Base-by-base conservation (phyloP, 2,888 invertebrate species). In the Troides helena region DNA sequence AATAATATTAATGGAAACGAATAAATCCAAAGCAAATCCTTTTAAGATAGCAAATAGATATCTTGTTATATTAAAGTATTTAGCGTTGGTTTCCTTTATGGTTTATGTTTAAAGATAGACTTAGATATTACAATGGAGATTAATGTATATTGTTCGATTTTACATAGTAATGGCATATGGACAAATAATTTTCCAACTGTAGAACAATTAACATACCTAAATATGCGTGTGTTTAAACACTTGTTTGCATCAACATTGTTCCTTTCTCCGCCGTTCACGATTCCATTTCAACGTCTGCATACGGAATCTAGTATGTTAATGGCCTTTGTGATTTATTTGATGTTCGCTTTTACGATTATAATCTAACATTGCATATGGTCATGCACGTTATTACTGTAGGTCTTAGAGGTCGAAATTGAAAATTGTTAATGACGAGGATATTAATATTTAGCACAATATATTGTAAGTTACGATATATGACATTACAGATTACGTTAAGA, bases 271-370 rank as follows among this genome's bases (percentile, higher is more conserved):
- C 5, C 4, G 39, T 59, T 59, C 58, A 39, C 18, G 60, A 64
- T 68, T 36, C 50, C 64, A 39, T 63, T 36, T 50, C 68, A n/a
- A 50, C 21, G 50, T 64, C n/a, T 60, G 12, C 50, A 66, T 59
- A 62, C 7, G 63, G 21, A 25, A 21, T 59, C 39, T 39, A 43
- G 65, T 46, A 65, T 59, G 43, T n/a, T 65, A 65, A 65, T 65
- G 58, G 43, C 39, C 65, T 30, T 43, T 36, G 18, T 65, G 17
- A 65, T 65, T 17, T 65, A 62, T 62, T 62, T 43, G 39, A 57
- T 50, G 30, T 30, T 23, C 8, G n/a, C 18, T 23, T 21, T 57
- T 57, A 57, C 7, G 57, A 57, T 57, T 57, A 57, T 1, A 57
- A 50, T 50, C 50, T 50, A 50, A 50, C 2, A 50, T 50, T 50